These are phyloP conservation scores for Anguilla marmorata DNA, from an alignment of 2,797 vertebrate genomes.

Conservation along the genomic window DNA sequence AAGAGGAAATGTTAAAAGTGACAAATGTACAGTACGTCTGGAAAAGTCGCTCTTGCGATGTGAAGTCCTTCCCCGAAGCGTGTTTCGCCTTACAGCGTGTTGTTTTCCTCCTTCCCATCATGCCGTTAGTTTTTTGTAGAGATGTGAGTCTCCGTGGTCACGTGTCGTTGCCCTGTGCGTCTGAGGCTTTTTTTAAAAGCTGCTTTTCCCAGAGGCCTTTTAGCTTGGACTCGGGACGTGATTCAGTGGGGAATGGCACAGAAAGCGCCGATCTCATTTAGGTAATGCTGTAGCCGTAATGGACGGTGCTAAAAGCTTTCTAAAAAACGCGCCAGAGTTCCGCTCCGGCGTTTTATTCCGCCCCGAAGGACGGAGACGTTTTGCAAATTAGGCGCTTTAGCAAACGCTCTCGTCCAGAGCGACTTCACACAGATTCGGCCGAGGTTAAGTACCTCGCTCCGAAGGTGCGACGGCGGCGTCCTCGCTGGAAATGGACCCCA, in stretches of 20 bases:
- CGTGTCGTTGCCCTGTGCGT: neutral
- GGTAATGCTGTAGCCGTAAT: constrained; percentile 56
- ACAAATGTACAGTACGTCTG: constrained; percentile 14
- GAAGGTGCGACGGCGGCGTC: neutral
- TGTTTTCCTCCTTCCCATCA: constrained; percentile 35
- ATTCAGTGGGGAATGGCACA: constrained; percentile 16
- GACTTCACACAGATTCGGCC: neutral
- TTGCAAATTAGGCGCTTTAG: neutral
- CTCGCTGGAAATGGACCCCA: neutral
- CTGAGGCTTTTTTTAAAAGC: constrained; percentile 44
- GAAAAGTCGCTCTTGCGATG: neutral
- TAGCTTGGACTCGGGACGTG: constrained; percentile 5
- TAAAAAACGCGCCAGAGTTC: constrained; percentile 28
- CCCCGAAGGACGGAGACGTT: neutral
- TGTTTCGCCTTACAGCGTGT: neutral
- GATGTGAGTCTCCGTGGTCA: neutral
- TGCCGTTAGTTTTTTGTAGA: constrained; percentile 28
- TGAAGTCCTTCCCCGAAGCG: constrained; percentile 24
- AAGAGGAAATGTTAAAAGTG: constrained; percentile 8
- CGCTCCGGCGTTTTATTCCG: neutral
- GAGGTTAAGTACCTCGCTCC: too few relatives aligned
- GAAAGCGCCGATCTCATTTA: constrained; percentile 53
- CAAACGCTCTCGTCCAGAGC: neutral
- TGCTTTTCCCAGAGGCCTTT: constrained; percentile 42
- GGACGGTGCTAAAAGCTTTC: constrained; percentile 50